Conservation (phyloP, 2,113 vertebrate genomes). For the Semnornis frantzii region DNA sequence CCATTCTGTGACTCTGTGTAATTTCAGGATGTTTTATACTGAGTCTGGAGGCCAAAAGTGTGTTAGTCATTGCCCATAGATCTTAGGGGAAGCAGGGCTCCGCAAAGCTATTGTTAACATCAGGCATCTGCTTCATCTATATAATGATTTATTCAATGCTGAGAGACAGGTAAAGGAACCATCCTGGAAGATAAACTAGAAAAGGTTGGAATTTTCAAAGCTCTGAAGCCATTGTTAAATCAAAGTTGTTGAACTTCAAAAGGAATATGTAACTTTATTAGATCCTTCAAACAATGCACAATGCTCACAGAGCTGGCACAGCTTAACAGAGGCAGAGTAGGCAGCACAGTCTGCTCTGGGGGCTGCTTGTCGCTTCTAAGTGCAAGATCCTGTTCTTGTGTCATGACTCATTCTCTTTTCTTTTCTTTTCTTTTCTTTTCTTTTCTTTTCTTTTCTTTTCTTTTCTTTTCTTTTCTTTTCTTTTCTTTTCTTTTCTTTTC, state of each 20-base stretch:
- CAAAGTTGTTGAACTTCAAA: constrained; percentile 60
- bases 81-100: constrained; percentile 4
- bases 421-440: background rate
- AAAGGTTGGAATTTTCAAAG: constrained; percentile 58
- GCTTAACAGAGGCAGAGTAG: constrained; percentile 12
- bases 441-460: too few species aligned
- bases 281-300: constrained; percentile 25
- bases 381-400: background rate
- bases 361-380: background rate
- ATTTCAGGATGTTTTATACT: constrained; percentile 66
- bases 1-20: too few species aligned
- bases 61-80: constrained; percentile 59
- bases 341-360: constrained; percentile 22
- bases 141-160: constrained; percentile 58
- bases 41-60: constrained; percentile 52
- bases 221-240: constrained; percentile 56
- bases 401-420: background rate
- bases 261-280: constrained; percentile 24
- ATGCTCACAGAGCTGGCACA: constrained; percentile 15
- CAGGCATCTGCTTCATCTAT: constrained; percentile 71
- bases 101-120: constrained; percentile 55
- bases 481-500: background rate
- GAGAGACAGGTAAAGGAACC: constrained; percentile 61
- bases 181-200: constrained; percentile 62
- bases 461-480: too few species aligned